Evolutionary conservation across 2,797 vertebrate genomes (phyloP), one percentile per base, ranked within the genome.

Genomic region (Distichodus sexfasciatus): DNA sequence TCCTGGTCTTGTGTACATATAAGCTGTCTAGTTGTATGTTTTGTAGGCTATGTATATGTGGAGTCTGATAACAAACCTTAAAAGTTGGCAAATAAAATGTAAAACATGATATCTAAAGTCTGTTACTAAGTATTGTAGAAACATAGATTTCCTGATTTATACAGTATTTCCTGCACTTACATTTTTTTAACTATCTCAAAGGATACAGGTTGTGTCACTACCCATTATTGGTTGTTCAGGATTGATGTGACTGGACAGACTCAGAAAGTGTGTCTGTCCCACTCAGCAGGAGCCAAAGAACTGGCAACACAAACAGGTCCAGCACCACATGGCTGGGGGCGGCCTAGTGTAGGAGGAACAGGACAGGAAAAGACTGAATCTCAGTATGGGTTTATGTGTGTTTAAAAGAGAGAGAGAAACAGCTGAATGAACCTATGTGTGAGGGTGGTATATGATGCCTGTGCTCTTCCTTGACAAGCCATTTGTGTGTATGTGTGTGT

Each of bases 281-380:
- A 46, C 31, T 23, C 7, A 53, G 14, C 55, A 47, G 14, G 54
- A 11, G n/a, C 38, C 58, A 19, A 38, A 67, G 31, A 33, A 66
- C 61, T 26, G 51, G 53, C 36, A 64, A 31, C 23, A 54, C 64
- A 66, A 66, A 44, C 43, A 41, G 44, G 12, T 71, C 57, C 50
- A 33, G 31, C 14, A 21, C 58, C 47, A 67, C 51, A 57, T 74
- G 38, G 55, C 43, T 12, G 47, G 47, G 43, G 48, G 59, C 46
- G 11, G 35, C 29, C 17, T 23, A 38, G 72, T 26, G 66, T 70
- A 47, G 70, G 71, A 14, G 62, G 47, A 35, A 65, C 23, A 50
- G 21, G 61, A 71, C 66, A 68, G 58, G 68, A 66, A 57, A 71
- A 23, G 36, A 51, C 48, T 38, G 38, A 65, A 73, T 54, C 21